These are phyloP conservation scores for Tragelaphus strepsiceros DNA, from an alignment of 2,113 vertebrate species.

Conservation along the genomic window DNA sequence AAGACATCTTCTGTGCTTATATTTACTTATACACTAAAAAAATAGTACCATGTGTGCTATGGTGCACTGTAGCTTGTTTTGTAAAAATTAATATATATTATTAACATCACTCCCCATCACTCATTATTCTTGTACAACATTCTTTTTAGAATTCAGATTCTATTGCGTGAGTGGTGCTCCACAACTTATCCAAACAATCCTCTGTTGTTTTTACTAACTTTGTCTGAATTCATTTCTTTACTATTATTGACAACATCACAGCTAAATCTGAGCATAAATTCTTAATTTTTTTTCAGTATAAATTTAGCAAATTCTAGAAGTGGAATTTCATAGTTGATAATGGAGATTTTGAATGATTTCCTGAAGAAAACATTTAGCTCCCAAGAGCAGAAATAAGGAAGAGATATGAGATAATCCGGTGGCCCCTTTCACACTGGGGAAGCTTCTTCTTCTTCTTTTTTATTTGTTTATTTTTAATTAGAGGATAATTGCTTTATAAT, in stretches of 20 bases:
- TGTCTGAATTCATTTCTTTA: slow-evolving; percentile 29
- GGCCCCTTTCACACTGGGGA: not conserved
- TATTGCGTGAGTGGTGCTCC: not conserved
- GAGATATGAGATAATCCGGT: not conserved
- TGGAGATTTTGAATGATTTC: slow-evolving; percentile 10
- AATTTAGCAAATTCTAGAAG: not conserved
- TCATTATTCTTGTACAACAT: not conserved
- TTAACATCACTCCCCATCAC: not conserved
- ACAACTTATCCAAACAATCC: not conserved
- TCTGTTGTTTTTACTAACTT: not conserved
- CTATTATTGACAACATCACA: not conserved
- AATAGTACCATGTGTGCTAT: not conserved
- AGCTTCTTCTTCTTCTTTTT: not conserved
- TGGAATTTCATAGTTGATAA: not conserved
- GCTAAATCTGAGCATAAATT: slow-evolving; percentile 1
- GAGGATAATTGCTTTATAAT: not conserved
- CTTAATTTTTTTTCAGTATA: not conserved
- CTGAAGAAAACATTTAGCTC: slow-evolving; percentile 2
- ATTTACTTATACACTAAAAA: not conserved
- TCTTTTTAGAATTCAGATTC: slow-evolving; percentile 19
- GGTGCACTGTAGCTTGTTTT: not conserved
- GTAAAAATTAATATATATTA: not conserved
- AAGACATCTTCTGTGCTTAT: not conserved
- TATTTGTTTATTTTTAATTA: not conserved
- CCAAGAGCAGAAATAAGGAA: not conserved